Percentiles rank a stretch among this genome's conserved stretches.
These are phyloP conservation scores for Brienomyrus brachyistius DNA, from an alignment of 2,113 vertebrate genomes.

Conservation along the genomic window DNA sequence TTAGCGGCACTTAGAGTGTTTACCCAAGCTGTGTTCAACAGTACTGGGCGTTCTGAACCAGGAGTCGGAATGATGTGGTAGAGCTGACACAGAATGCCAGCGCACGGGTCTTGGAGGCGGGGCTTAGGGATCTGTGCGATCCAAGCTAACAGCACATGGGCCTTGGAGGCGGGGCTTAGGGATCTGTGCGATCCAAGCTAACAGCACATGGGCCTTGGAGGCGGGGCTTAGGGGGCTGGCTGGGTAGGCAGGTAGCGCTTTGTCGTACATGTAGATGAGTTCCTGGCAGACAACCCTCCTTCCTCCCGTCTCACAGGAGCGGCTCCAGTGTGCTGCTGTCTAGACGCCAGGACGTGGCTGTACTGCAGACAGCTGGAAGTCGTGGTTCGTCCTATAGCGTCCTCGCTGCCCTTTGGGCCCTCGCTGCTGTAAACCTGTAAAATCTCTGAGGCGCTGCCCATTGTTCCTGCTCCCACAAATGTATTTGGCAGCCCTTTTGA, in stretches of 20 bases:
- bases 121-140: no score
- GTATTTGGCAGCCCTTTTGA: not conserved
- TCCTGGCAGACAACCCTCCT: not conserved
- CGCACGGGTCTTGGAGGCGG: no score
- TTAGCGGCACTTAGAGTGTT: not conserved
- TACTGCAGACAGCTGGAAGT: not conserved
- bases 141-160: no score
- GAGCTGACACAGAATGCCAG: not conserved
- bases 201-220: not conserved
- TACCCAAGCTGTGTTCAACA: not conserved
- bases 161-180: not conserved
- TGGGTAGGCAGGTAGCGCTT: not conserved
- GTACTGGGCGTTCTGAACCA: not conserved
- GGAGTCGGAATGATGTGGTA: not conserved
- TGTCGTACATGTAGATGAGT: not conserved
- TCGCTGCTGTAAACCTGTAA: not conserved
- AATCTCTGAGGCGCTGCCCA: not conserved
- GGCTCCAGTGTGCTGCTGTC: not conserved
- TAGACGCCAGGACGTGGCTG: not conserved
- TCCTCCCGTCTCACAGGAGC: not conserved
- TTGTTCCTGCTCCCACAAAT: not conserved
- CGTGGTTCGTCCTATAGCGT: not conserved
- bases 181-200: not conserved
- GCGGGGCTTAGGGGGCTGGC: not conserved
- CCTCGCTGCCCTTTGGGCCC: not conserved